Base-by-base conservation (phyloP, 30 jellyfish, hydroid and myxozoan genomes). In the Cassiopea andromeda region DNA sequence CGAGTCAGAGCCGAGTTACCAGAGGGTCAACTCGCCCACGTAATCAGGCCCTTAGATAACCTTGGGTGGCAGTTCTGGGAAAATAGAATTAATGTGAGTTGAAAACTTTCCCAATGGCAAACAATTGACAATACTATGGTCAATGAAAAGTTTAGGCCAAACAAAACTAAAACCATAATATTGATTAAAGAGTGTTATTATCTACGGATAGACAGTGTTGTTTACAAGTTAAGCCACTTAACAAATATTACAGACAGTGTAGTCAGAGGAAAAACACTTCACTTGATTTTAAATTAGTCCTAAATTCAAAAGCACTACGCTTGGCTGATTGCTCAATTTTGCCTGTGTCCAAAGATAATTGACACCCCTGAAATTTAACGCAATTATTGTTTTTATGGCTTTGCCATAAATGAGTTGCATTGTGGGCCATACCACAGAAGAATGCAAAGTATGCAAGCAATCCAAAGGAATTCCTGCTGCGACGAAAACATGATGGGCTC, bases 351-450 rank as follows among this genome's bases (percentile, higher is more conserved):
- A 17, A 17, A 79, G 72, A 87, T 87, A 87, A 78, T 87, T 87
- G 94, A 90, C 94, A 87, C 89, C 86, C 85, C 58, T 78, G 49
- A 10, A 87, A 84, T 57, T 10, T 58, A 87, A 87, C 77, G 94
- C 78, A 76, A 87, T 87, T 87, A 87, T 50, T 79, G 74, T 59
- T 50, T 78, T 87, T 82, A 78, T 67, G 46, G 50, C 70, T 84
- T 47, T 66, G 13, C 9, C 45, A 17, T 61, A 48, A 78, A 77
- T 78, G 85, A 87, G 89, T 58, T 81, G 50, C 87, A 90, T 78
- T 73, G 81, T 13, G 85, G 69, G 50, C 84, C 83, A 72, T 87
- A 70, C 88, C 78, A 68, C 85, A 78, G 57, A 68, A 44, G 94
- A 50, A 87, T 87, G 94, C 72, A 38, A 17, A 82, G 90, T 1